Percentiles rank a stretch among this genome's conserved stretches.
phyloP scores from a whole-genome alignment of 2,888 invertebrate genomes.

The Pyrochroa serraticornis region DNA sequence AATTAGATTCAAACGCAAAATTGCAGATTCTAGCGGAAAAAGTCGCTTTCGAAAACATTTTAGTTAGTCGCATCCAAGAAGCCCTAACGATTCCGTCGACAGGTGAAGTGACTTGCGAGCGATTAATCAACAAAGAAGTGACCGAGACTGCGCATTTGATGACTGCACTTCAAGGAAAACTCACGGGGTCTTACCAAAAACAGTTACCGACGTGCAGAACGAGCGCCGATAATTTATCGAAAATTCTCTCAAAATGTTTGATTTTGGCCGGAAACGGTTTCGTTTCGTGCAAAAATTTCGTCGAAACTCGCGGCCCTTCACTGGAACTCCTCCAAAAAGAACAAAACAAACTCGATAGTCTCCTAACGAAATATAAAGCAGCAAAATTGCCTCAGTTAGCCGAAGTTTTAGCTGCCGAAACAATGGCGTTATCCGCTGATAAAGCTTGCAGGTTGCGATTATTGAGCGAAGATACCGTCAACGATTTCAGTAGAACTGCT shows the following conservation, averaged over 20 bases:
- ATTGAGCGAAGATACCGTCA: constrained; percentile 70
- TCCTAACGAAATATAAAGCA: constrained; percentile 64
- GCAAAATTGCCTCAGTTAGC: constrained; percentile 74
- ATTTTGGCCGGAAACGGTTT: constrained; percentile 51
- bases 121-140: constrained; percentile 71
- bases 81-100: constrained; percentile 60
- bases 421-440: constrained; percentile 66
- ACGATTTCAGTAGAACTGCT: constrained; percentile 77
- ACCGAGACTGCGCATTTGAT: constrained; percentile 79
- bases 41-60: constrained; percentile 78
- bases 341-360: constrained; percentile 43
- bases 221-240: constrained; percentile 73
- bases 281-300: constrained; percentile 55
- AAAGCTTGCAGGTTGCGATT: constrained; percentile 58
- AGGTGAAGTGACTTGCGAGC: constrained; percentile 61
- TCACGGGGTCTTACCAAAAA: constrained; percentile 62
- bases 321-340: constrained; percentile 44
- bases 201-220: constrained; percentile 56
- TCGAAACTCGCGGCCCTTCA: constrained; percentile 40
- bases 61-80: constrained; percentile 67
- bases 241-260: constrained; percentile 76
- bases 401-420: constrained; percentile 72
- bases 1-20: constrained; percentile 71
- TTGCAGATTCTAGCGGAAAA: constrained; percentile 78
- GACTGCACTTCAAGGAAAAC: constrained; percentile 71